phyloP scores from a whole-genome alignment of 2,797 vertebrate genomes.

The Capromys pilorides region DNA sequence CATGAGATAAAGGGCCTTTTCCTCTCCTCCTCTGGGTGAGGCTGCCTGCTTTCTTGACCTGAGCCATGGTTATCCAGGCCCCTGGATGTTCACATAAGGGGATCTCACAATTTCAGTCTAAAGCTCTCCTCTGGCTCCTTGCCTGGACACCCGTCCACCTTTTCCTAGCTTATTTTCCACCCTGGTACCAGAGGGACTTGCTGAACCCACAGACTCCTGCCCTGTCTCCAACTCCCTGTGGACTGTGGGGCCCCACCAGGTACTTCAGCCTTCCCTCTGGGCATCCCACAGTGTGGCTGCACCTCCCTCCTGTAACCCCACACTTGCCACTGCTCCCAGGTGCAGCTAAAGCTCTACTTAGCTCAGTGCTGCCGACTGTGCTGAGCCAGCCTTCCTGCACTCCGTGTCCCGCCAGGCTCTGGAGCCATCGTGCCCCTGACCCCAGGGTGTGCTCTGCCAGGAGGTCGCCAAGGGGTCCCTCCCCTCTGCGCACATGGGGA shows the following conservation, averaged over 20 bases:
- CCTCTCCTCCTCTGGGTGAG: background rate
- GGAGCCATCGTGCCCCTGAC: background rate
- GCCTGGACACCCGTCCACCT: background rate
- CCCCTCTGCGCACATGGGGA: background rate
- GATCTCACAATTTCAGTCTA: background rate
- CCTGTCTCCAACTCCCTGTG: background rate
- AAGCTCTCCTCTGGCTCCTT: background rate
- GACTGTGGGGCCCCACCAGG: background rate
- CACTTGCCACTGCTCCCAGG: background rate
- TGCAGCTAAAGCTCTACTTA: background rate
- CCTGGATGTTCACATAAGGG: background rate
- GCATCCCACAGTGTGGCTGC: background rate
- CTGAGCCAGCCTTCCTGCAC: rapidly evolving
- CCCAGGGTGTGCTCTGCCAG: background rate
- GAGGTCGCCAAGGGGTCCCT: background rate
- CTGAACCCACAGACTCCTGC: background rate
- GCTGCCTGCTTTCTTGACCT: background rate
- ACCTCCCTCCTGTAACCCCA: background rate
- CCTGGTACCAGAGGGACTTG: background rate
- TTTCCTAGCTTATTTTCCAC: background rate
- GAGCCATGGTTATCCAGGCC: background rate
- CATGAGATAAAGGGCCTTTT: background rate
- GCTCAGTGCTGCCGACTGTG: background rate
- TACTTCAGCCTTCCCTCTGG: background rate
- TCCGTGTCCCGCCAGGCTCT: background rate